These are phyloP conservation scores for Dufourea novaeangliae DNA, from an alignment of 1,140 invertebrate genomes.

Conservation along the genomic window DNA sequence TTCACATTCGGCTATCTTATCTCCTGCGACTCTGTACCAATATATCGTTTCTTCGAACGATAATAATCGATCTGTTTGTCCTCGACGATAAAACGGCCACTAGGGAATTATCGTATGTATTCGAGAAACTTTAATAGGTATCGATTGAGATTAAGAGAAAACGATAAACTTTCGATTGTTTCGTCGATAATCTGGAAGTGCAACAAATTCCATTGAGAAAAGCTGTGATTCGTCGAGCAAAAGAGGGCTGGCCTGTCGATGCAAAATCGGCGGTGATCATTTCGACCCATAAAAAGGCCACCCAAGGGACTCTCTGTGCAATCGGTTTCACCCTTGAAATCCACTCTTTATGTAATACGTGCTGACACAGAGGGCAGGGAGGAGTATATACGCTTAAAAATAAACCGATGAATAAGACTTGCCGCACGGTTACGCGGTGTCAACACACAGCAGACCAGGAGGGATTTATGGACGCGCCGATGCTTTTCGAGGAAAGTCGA, in stretches of 20 bases:
- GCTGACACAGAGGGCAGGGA: constrained; percentile 19
- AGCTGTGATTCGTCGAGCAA: too few species aligned
- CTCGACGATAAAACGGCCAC: neutral
- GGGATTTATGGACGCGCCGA: constrained; percentile 53
- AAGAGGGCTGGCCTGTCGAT: constrained; percentile 23
- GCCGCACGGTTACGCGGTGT: constrained; percentile 46
- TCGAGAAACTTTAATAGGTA: constrained; percentile 1
- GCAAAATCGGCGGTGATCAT: neutral
- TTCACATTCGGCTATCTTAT: constrained; percentile 35
- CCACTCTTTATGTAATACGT: constrained; percentile 45
- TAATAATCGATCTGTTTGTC: constrained; percentile 17
- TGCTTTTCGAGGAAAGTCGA: constrained; percentile 62
- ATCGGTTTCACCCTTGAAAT: constrained; percentile 47
- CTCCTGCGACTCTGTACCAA: neutral
- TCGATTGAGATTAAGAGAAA: neutral
- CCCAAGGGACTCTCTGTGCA: constrained; percentile 16
- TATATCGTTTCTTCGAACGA: constrained; percentile 6
- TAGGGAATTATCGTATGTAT: neutral
- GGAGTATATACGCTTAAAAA: constrained; percentile 52
- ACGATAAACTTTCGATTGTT: neutral
- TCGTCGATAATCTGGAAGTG: too few species aligned
- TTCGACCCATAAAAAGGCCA: neutral
- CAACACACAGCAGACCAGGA: constrained; percentile 60
- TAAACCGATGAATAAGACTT: constrained; percentile 63
- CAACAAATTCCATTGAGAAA: too few species aligned